Base-by-base conservation (phyloP, 92 coral and sea anemone species). In the Isaurus tuberculatus region DNA sequence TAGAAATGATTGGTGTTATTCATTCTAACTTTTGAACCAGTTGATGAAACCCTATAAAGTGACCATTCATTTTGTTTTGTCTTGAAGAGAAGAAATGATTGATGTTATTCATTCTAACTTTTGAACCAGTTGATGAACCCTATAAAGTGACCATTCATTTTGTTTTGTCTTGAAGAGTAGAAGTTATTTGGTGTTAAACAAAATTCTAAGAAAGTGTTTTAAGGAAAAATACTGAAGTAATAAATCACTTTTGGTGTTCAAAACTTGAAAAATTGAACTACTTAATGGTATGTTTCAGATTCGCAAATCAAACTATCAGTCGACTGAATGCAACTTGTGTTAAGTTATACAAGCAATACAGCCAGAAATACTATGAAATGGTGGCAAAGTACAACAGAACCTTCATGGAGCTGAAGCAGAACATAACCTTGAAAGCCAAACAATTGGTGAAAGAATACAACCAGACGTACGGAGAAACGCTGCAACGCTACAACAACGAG, bases 251-350 rank as follows among this genome's bases (percentile, higher is more conserved):
- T 55, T 22, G 46, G 7, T 40, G 46, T 40, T 36, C 42, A 8
- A 14, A 19, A 51, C 22, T 51, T 14, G 14, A n/a, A 0, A 14
- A 14, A 51, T 51, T 17, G 17, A 55, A 14, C 63, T 5, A 16
- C 14, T 1, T 32, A 28, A 30, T 32, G 25, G 16, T 51, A 2
- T 7, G 22, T 78, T 75, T 72, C 30, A 78, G 84, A 65, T 80
- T 55, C 65, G 77, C 66, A 30, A 88, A 88, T 48, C 89, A 84
- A 51, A 66, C 89, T 31, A 46, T 88, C 27, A 86, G 79, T 15
- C 77, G 48, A 22, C 26, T 91, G 65, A 85, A 89, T 83, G 85
- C 70, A 15, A 82, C 87, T 51, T 68, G 87, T 17, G 17, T 33
- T 48, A 77, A 58, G 68, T 2, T 77, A 17, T 34, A 33, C 36